Conservation (phyloP, 1,140 invertebrate genomes). For the Dendrolimus kikuchii region DNA sequence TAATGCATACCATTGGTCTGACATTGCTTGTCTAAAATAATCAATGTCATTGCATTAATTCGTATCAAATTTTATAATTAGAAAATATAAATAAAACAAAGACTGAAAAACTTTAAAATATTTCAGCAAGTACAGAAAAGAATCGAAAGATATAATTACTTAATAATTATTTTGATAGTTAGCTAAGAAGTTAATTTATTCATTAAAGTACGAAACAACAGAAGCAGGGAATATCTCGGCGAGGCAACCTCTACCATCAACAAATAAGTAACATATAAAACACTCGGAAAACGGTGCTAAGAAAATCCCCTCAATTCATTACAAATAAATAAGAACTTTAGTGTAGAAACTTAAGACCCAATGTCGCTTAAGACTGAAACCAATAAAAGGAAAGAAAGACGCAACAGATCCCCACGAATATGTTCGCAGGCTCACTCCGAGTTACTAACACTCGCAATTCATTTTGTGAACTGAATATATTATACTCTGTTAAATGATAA, state of each 20-base stretch:
- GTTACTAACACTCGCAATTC: conserved; percentile 70
- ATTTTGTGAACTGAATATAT: conserved; percentile 71
- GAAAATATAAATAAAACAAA: conserved; percentile 1
- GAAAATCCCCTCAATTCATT: conserved; percentile 24
- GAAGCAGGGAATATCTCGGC: conserved; percentile 23
- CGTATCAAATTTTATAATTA: no score
- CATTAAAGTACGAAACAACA: conserved; percentile 14
- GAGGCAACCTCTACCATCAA: conserved; percentile 29
- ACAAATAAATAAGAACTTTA: conserved; percentile 42
- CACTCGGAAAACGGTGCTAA: conserved; percentile 30
- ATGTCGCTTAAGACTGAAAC: conserved; percentile 36
- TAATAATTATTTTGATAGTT: no score
- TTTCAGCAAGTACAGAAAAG: no score
- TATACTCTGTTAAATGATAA: conserved; percentile 40
- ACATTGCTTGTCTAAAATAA: no score
- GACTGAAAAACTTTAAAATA: conserved; percentile 10
- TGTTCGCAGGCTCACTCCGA: conserved; percentile 66
- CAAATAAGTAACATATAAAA: conserved; percentile 46
- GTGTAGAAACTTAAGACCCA: conserved; percentile 35
- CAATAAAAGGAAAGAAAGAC: conserved; percentile 55
- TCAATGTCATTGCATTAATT: no score
- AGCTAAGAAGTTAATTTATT: conserved; percentile 11
- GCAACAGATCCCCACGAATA: conserved; percentile 67
- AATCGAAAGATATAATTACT: no score
- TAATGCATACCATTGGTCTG: no score